phyloP scores from a whole-genome alignment of 2,888 invertebrate species.

The Ecliptopera silaceata region DNA sequence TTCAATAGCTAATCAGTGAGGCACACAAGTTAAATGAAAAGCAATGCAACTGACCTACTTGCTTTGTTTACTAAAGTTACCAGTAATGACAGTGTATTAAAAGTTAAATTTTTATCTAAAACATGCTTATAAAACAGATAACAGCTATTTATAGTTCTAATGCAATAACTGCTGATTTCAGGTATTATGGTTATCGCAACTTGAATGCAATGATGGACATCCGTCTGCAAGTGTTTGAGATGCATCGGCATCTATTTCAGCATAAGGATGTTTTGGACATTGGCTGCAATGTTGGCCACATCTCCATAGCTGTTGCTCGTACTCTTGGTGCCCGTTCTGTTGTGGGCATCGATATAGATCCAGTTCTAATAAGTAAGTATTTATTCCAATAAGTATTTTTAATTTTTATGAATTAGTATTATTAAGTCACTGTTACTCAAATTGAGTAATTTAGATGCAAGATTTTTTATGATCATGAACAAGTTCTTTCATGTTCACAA shows the following conservation, averaged over 20 bases:
- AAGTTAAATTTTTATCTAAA: too few relatives aligned
- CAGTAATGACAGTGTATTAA: too few relatives aligned
- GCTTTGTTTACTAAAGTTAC: too few relatives aligned
- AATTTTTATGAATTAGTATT: too few relatives aligned
- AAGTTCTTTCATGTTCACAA: too few relatives aligned
- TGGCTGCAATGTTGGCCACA: slow-evolving; percentile 98
- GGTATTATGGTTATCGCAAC: slow-evolving; percentile 97
- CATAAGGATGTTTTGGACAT: slow-evolving; percentile 97
- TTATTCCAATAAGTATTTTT: background rate
- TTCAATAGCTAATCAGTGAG: background rate
- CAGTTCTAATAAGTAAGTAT: slow-evolving; percentile 87
- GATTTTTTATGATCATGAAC: background rate
- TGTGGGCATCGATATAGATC: slow-evolving; percentile 97
- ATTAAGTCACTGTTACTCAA: background rate
- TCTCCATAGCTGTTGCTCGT: slow-evolving; percentile 94
- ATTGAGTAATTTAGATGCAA: slow-evolving; percentile 3
- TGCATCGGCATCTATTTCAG: slow-evolving; percentile 91
- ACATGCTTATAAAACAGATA: too few relatives aligned
- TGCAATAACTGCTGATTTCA: too few relatives aligned
- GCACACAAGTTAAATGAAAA: background rate
- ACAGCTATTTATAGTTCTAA: too few relatives aligned
- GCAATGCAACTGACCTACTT: background rate
- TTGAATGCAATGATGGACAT: slow-evolving; percentile 91
- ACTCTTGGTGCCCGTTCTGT: slow-evolving; percentile 93
- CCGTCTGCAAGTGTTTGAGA: slow-evolving; percentile 90